These are phyloP conservation scores for Leptogaster cylindrica DNA, from an alignment of 2,888 invertebrate species.

Conservation along the genomic window DNA sequence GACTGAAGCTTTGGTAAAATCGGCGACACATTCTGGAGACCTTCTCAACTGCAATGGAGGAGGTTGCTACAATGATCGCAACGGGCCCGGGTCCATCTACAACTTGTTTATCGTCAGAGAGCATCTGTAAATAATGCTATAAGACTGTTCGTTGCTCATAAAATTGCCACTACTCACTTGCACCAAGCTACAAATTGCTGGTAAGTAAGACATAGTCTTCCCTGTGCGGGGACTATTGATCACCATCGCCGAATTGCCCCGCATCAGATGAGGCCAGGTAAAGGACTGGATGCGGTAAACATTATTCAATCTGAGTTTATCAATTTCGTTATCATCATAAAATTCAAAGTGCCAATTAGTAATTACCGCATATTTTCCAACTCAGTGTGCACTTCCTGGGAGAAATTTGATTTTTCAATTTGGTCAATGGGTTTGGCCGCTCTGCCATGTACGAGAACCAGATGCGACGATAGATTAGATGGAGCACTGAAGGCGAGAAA, in stretches of 20 bases:
- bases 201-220: slow-evolving; percentile 75
- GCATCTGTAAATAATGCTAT: slow-evolving; percentile 51
- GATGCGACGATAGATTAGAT: slow-evolving; percentile 49
- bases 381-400: slow-evolving; percentile 52
- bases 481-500: slow-evolving; percentile 38
- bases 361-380: slow-evolving; percentile 52
- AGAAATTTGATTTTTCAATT: slow-evolving; percentile 51
- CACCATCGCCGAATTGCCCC: slow-evolving; percentile 70
- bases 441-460: slow-evolving; percentile 54
- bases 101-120: slow-evolving; percentile 55
- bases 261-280: slow-evolving; percentile 73
- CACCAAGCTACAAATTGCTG: slow-evolving; percentile 71
- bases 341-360: too few species aligned
- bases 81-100: slow-evolving; percentile 67
- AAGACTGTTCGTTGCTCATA: background rate
- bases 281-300: slow-evolving; percentile 67
- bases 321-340: too few species aligned
- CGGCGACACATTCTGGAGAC: slow-evolving; percentile 61
- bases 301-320: slow-evolving; percentile 49
- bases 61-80: slow-evolving; percentile 71
- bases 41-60: slow-evolving; percentile 65
- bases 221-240: slow-evolving; percentile 69
- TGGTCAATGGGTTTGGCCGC: slow-evolving; percentile 50
- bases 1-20: slow-evolving; percentile 59
- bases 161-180: slow-evolving; percentile 16